Conservation (phyloP, 2,113 vertebrate genomes). For the Actinemys pallida region DNA sequence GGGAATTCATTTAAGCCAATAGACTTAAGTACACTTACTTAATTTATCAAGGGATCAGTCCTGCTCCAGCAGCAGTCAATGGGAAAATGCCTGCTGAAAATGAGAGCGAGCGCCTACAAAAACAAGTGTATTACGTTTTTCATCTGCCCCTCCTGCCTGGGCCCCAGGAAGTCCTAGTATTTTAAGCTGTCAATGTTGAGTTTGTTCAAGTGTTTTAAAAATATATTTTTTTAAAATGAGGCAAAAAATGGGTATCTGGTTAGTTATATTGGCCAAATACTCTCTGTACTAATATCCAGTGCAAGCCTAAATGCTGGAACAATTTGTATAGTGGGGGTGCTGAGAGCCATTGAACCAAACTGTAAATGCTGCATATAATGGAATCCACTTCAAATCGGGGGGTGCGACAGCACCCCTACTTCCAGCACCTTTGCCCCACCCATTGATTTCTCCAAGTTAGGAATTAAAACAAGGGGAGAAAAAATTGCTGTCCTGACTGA, state of each 20-base stretch:
- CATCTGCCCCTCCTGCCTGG: slow-evolving; percentile 18
- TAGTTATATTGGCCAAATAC: slow-evolving; percentile 32
- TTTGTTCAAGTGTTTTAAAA: background rate
- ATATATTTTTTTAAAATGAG: slow-evolving; percentile 46
- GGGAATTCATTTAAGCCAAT: background rate
- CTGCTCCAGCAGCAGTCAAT: background rate
- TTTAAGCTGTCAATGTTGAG: slow-evolving; percentile 41
- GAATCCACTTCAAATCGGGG: too few relatives aligned
- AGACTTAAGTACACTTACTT: slow-evolving; percentile 4
- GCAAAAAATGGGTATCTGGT: background rate
- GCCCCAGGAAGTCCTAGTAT: slow-evolving; percentile 34
- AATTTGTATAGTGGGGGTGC: too few relatives aligned
- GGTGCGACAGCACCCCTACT: too few relatives aligned
- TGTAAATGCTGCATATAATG: too few relatives aligned
- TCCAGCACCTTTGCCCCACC: background rate
- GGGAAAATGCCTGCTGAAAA: slow-evolving; percentile 30
- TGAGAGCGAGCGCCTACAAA: slow-evolving; percentile 26
- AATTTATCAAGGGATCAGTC: slow-evolving; percentile 20
- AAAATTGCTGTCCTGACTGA: slow-evolving; percentile 6
- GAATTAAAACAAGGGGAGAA: background rate
- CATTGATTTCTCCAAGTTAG: slow-evolving; percentile 19
- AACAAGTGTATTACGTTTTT: background rate
- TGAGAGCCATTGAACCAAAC: too few relatives aligned
- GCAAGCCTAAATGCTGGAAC: background rate
- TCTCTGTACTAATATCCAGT: slow-evolving; percentile 38